phyloP scores from a whole-genome alignment of 2,797 vertebrate species.

The Hoplostethus atlanticus region DNA sequence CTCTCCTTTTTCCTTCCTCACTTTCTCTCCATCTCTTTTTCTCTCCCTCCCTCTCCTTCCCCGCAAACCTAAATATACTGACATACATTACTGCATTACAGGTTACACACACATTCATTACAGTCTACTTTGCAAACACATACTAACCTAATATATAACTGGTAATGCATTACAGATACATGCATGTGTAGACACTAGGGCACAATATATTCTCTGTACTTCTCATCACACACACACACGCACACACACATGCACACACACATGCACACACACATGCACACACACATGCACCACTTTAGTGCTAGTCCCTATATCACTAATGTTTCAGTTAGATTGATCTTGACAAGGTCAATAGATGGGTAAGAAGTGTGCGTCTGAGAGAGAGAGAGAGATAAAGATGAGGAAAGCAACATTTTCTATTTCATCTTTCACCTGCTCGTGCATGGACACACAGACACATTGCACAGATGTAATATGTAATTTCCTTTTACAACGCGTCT shows the following conservation, averaged over 20 bases:
- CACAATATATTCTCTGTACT: constrained; percentile 36
- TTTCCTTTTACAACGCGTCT: no score
- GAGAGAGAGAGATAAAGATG: background rate
- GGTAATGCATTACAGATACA: background rate
- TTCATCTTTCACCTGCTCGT: no score
- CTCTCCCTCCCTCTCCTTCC: background rate
- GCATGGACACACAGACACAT: no score
- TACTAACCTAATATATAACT: background rate
- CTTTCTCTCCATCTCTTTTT: constrained; percentile 1
- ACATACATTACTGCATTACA: no score
- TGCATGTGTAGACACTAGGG: no score
- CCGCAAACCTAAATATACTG: no score
- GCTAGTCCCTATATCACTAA: no score
- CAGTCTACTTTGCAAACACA: no score
- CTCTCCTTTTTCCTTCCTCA: background rate
- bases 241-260: background rate
- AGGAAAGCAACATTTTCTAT: background rate
- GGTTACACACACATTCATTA: no score
- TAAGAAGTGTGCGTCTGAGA: background rate
- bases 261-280: background rate
- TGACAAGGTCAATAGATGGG: background rate
- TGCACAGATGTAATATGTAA: no score
- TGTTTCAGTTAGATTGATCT: no score
- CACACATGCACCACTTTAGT: background rate
- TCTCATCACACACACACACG: constrained; percentile 5